phyloP scores from a whole-genome alignment of 2,113 vertebrate genomes.

The Myanophis thanlyinensis region DNA sequence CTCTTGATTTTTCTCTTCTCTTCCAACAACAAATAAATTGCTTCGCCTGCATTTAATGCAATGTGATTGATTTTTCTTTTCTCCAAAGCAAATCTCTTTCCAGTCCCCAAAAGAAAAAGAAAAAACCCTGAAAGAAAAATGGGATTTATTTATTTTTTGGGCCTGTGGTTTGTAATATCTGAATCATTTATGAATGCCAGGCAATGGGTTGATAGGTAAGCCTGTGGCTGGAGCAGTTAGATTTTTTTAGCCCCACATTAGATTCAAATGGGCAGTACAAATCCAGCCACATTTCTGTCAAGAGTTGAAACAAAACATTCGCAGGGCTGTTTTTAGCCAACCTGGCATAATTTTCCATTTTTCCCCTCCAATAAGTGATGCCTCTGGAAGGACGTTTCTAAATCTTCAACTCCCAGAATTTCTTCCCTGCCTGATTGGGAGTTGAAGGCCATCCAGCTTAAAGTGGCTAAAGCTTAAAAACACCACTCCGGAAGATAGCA shows the following conservation, averaged over 20 bases:
- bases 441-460: neutral
- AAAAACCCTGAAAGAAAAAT: accelerated
- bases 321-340: neutral
- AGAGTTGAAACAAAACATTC: neutral
- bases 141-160: constrained; percentile 3
- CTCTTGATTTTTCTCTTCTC: neutral
- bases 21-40: neutral
- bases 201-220: neutral
- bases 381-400: neutral
- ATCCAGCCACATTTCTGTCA: neutral
- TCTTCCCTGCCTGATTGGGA: neutral
- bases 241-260: neutral
- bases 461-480: neutral
- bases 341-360: neutral
- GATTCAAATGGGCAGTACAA: neutral
- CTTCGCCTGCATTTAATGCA: neutral
- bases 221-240: neutral
- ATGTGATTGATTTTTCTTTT: neutral
- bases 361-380: neutral
- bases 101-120: neutral
- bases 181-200: neutral
- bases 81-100: neutral
- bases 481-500: neutral
- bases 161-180: neutral
- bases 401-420: neutral